Evolutionary conservation across 2,797 vertebrate species (phyloP).

Genomic region (Clarias platycephalus): DNA sequence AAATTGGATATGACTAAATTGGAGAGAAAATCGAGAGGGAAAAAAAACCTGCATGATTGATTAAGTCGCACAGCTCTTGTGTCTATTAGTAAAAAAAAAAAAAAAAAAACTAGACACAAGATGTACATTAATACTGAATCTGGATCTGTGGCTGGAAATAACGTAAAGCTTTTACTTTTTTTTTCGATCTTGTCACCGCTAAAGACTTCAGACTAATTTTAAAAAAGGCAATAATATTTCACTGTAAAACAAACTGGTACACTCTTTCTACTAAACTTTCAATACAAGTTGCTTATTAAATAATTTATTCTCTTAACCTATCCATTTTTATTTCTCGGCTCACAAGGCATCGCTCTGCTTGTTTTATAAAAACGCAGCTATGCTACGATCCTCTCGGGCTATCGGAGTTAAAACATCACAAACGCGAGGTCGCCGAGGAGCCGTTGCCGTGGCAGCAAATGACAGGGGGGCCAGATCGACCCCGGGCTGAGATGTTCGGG

Average conservation of each 20-base stretch:
- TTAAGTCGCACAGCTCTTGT: no score
- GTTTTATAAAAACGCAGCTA: not conserved
- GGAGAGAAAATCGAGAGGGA: no score
- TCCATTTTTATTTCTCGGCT: not conserved
- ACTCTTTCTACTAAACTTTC: conserved; percentile 3
- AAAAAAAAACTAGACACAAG: no score
- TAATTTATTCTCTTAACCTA: not conserved
- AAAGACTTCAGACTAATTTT: not conserved
- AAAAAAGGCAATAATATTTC: no score
- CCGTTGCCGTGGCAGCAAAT: conserved; percentile 56
- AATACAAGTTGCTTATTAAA: not conserved
- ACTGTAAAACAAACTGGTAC: no score
- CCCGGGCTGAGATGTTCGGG: conserved; percentile 53
- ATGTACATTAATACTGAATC: not conserved
- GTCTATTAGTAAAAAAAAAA: no score
- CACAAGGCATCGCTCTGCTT: not conserved
- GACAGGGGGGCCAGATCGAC: conserved; percentile 41
- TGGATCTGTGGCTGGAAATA: not conserved
- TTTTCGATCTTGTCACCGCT: not conserved
- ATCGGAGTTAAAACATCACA: conserved; percentile 51
- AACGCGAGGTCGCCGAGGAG: conserved; percentile 43
- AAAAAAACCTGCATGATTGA: no score
- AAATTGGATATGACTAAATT: no score
- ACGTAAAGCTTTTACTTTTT: no score
- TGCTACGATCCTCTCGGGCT: conserved; percentile 23